Evolutionary conservation across 2,888 invertebrate genomes (phyloP), one percentile per base, ranked within the genome.

Genomic region (Lasioglossum lativentre): DNA sequence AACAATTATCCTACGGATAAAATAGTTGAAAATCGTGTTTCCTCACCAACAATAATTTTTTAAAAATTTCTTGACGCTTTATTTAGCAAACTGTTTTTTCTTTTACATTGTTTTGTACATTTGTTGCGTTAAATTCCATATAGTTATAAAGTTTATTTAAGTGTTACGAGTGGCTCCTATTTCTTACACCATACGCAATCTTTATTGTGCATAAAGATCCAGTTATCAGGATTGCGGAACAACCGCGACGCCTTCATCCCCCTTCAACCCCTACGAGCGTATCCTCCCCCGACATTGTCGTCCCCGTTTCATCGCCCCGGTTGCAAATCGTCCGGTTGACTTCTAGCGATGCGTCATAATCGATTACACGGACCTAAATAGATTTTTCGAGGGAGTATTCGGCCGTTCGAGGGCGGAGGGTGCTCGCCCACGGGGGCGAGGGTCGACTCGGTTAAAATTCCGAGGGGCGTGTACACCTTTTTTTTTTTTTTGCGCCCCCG

Each of bases 321-420:
- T 38, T 72, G 68, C 34, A 45, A 16, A 40, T 73, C 83, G 66
- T 83, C 71, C 78, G 78, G 83, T 81, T 85, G 85, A 84, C 87
- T 88, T 83, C 87, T 84, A 87, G 83, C 82, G 86, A 66, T 90
- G 89, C 90, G 89, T 89, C 90, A 88, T 90, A 90, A 90, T 90
- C 90, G 90, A 90, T 88, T 90, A 86, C 83, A 74, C n/a, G 78
- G 78, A 85, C 85, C 86, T 90, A 90, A 90, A 88, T 90, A 89
- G 90, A 88, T 90, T 90, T 68, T 90, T 90, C 86, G 83, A 85
- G 85, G 85, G 87, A 63, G 59, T 68, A 80, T 85, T 87, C 83
- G 66, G 70, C 73, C 70, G 56, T 85, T 74, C 56, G 68, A 78
- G 82, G 83, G 42, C 72, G 59, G 74, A 30, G 68, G 38, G 38